phyloP scores from a whole-genome alignment of 2,888 invertebrate genomes.

The Pterostichus madidus region DNA sequence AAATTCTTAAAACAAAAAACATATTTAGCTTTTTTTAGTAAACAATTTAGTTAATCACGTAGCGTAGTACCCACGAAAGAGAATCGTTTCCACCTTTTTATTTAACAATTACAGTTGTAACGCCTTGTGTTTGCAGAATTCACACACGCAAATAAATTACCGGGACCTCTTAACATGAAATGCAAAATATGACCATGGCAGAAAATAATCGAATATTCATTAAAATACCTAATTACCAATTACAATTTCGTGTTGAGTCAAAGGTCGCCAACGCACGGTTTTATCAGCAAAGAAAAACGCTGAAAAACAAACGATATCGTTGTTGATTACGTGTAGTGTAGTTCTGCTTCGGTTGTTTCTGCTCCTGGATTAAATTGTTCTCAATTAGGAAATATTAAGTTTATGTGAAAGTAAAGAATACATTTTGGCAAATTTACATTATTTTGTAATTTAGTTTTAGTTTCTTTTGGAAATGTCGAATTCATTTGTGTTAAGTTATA shows the following conservation, averaged over 20 bases:
- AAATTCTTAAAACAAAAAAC: too few species aligned
- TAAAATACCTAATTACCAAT: constrained; percentile 51
- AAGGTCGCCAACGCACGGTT: constrained; percentile 1
- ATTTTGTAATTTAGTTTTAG: constrained; percentile 32
- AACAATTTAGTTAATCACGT: too few species aligned
- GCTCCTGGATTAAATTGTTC: constrained; percentile 4
- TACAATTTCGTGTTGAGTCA: constrained; percentile 27
- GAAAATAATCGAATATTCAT: constrained; percentile 44
- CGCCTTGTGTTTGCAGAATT: neutral
- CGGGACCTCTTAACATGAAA: neutral
- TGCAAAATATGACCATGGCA: constrained; percentile 37
- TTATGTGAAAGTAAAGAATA: constrained; percentile 6
- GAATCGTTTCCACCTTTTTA: neutral
- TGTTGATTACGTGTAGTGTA: neutral
- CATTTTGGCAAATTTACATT: constrained; percentile 27
- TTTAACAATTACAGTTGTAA: neutral
- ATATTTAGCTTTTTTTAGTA: too few species aligned
- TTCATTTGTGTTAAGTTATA: neutral
- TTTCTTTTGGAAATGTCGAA: constrained; percentile 19
- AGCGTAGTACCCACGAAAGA: neutral
- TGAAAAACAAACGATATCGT: neutral
- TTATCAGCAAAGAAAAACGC: constrained; percentile 23
- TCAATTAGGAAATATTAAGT: neutral
- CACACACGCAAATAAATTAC: neutral
- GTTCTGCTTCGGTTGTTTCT: constrained; percentile 13